Evolutionary conservation across 2,113 vertebrate species (phyloP).

Genomic region (Cololabis saira): DNA sequence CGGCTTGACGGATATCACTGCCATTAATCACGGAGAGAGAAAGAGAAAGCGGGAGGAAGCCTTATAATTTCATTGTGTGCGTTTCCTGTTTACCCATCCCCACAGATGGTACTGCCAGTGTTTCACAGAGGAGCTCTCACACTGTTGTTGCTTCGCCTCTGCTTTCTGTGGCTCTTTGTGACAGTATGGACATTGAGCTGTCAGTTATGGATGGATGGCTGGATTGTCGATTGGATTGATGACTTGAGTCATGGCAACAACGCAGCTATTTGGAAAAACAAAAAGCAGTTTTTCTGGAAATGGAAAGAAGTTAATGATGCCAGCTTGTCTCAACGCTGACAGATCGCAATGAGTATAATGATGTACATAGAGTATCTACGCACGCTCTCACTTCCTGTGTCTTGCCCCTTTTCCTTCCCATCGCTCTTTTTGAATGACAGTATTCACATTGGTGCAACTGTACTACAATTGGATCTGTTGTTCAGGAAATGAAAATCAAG

Average conservation of each 20-base stretch:
- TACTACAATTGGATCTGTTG: slow-evolving; percentile 63
- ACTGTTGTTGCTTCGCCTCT: slow-evolving; percentile 61
- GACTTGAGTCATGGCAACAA: slow-evolving; percentile 74
- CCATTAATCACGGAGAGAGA: slow-evolving; percentile 76
- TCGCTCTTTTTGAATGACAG: slow-evolving; percentile 64
- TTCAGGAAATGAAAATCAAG: slow-evolving; percentile 77
- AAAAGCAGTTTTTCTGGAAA: slow-evolving; percentile 69
- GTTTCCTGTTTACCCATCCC: slow-evolving; percentile 72
- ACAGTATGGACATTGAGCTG: slow-evolving; percentile 72
- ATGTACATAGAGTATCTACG: slow-evolving; percentile 57
- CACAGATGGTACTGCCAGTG: slow-evolving; percentile 69
- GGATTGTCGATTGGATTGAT: slow-evolving; percentile 61
- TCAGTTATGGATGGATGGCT: slow-evolving; percentile 73
- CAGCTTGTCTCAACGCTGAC: slow-evolving; percentile 42
- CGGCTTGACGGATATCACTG: slow-evolving; percentile 78
- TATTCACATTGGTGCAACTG: slow-evolving; percentile 67
- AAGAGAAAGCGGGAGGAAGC: slow-evolving; percentile 51
- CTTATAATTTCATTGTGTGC: slow-evolving; percentile 72
- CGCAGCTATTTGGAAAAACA: slow-evolving; percentile 68
- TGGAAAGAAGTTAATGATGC: slow-evolving; percentile 72
- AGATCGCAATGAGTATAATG: slow-evolving; percentile 69
- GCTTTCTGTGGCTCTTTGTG: slow-evolving; percentile 78
- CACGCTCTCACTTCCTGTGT: slow-evolving; percentile 58
- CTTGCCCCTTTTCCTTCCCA: slow-evolving; percentile 57
- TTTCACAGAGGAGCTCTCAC: slow-evolving; percentile 60